These are phyloP conservation scores for Morpho achilles DNA, from an alignment of 2,888 invertebrate species.

Conservation along the genomic window DNA sequence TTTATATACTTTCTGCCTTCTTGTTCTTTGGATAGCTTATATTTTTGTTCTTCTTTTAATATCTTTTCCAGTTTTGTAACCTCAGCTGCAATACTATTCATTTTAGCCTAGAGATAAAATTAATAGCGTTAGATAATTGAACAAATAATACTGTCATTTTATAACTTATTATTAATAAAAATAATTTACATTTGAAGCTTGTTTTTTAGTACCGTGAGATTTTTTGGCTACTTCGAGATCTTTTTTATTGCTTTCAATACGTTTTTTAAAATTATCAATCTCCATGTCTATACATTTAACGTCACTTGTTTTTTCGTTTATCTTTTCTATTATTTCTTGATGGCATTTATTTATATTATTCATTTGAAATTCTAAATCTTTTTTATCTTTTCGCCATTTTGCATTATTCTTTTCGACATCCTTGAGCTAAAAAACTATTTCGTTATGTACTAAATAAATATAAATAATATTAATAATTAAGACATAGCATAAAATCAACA, in stretches of 20 bases:
- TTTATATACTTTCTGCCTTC: conserved; percentile 49
- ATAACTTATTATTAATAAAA: not conserved
- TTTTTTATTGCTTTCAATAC: conserved; percentile 44
- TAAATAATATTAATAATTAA: too few relatives aligned
- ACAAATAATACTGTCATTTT: not conserved
- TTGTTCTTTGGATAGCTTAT: conserved; percentile 46
- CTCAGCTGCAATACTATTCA: conserved; percentile 37
- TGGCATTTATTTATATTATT: conserved; percentile 42
- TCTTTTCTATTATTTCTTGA: conserved; percentile 48
- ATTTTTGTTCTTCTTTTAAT: conserved; percentile 38
- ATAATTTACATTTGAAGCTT: conserved; percentile 48
- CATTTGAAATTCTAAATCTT: conserved; percentile 54
- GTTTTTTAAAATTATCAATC: conserved; percentile 43
- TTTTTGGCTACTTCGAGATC: conserved; percentile 39
- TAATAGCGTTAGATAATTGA: not conserved
- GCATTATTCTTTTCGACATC: conserved; percentile 45
- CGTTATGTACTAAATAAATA: too few relatives aligned
- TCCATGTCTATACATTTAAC: conserved; percentile 49
- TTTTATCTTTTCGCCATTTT: conserved; percentile 61
- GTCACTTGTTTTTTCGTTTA: conserved; percentile 52
- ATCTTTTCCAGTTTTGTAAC: conserved; percentile 35
- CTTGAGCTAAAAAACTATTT: conserved; percentile 40
- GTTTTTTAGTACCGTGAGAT: conserved; percentile 39
- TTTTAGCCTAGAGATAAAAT: conserved; percentile 36
- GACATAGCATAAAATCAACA: too few relatives aligned